phyloP scores from a whole-genome alignment of 2,113 vertebrate genomes.

The Sterrhoptilus dennistouni region DNA sequence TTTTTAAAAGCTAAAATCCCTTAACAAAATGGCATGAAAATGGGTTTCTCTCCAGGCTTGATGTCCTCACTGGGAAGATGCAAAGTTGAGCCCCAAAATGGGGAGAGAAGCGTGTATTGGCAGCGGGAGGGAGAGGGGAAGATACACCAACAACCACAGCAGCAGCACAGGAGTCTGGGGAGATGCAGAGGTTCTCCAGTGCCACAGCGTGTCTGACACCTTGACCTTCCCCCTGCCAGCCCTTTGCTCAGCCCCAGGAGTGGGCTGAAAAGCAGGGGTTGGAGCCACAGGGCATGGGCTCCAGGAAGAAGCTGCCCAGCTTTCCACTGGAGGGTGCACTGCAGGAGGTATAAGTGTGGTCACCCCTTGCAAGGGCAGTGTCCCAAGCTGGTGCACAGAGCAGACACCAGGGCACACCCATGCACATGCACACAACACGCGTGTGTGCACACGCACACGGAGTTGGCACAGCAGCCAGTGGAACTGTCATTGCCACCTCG shows the following conservation, averaged over 20 bases:
- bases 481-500: neutral
- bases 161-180: accelerated
- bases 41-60: neutral
- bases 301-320: neutral
- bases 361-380: accelerated
- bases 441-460: accelerated
- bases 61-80: neutral
- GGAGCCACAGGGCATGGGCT: neutral
- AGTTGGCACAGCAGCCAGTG: neutral
- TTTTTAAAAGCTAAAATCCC: neutral
- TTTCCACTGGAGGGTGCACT: neutral
- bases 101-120: neutral
- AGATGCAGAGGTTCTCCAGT: accelerated
- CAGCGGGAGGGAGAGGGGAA: neutral
- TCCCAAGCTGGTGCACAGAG: neutral
- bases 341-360: accelerated
- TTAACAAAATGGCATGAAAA: neutral
- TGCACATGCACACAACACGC: accelerated
- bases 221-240: accelerated
- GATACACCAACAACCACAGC: accelerated
- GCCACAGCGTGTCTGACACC: neutral
- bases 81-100: neutral
- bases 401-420: neutral
- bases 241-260: neutral
- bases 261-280: neutral